Base-by-base conservation (phyloP, 2,888 invertebrate genomes). In the Salticus scenicus region DNA sequence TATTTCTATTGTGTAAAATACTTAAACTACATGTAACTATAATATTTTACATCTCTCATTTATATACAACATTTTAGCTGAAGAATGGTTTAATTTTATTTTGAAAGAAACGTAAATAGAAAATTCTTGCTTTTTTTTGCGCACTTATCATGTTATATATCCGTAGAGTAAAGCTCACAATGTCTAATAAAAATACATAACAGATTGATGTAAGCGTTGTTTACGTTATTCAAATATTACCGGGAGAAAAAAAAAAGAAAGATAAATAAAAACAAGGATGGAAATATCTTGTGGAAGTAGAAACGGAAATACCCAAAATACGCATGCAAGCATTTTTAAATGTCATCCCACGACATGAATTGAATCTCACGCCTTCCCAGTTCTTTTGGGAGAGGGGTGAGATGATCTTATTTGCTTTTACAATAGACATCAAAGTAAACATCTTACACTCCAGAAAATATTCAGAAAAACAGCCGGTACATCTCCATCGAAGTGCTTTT, bases 391-490 rank as follows among this genome's bases (percentile, higher is more conserved):
- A 67, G 67, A 24, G 24, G 37, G 24, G 20, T 20, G 33, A 17
- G 78, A 51, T 74, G 74, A 41, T 74, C 57, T 74, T 74, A 73
- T 80, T 73, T 80, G 80, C 57, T 57, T 70, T 37, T 57, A 70
- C 37, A 57, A 77, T 57, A 51, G 31, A 70, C 63, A 37, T 57
- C 33, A 51, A 27, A 70, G 33, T 69, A 70, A 70, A 76, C 57
- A 69, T 67, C 69, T 51, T 10, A 47, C 51, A 20, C 37, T 33
- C 69, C 37, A 27, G 63, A 30, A 77, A 84, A 72, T 73, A 77
- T 84, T 84, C 73, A 67, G 31, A 57, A 42, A 78, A 72, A 66
- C 76, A 51, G 76, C 76, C 76, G 33, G 42, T 30, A 67, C 69
- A 73, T 41, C n/a, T 70, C 42, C 0, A 1, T 33, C 24, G 24